Percentiles rank a stretch among this genome's conserved stretches.
Conservation (phyloP, 1,140 invertebrate species). For the Drosophila chauvacae region DNA sequence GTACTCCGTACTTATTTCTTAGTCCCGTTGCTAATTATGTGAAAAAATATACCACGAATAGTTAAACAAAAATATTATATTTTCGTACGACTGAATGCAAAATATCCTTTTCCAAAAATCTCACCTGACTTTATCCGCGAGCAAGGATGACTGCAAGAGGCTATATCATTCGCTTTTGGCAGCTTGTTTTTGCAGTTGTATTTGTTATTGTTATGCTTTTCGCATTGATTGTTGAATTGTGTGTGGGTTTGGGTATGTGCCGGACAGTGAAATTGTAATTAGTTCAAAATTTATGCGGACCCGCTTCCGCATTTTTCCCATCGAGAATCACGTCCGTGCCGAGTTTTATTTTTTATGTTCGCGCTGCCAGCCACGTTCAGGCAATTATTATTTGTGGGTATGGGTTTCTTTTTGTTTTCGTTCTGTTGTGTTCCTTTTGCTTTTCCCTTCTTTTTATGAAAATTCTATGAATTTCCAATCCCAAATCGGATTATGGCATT, state of each 20-base stretch:
- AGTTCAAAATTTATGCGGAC: constrained; percentile 76
- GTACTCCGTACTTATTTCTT: background rate
- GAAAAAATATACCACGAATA: background rate
- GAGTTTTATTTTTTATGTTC: constrained; percentile 59
- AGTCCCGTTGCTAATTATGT: background rate
- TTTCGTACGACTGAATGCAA: background rate
- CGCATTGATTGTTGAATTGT: constrained; percentile 53
- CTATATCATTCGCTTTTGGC: constrained; percentile 6
- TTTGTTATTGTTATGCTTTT: constrained; percentile 76
- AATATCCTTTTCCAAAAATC: background rate
- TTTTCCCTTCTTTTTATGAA: constrained; percentile 41
- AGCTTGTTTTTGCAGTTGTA: constrained; percentile 49
- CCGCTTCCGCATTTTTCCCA: constrained; percentile 59
- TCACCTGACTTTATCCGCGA: background rate
- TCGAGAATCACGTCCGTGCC: constrained; percentile 62
- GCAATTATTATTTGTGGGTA: constrained; percentile 42
- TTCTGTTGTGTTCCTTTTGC: background rate
- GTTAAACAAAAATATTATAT: background rate
- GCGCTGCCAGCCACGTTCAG: constrained; percentile 38
- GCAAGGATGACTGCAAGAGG: background rate
- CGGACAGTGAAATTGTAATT: constrained; percentile 80
- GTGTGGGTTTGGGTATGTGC: constrained; percentile 15
- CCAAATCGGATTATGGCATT: constrained; percentile 74
- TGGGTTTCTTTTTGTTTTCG: constrained; percentile 22
- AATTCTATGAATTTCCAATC: constrained; percentile 75